Percentiles rank a stretch among this genome's conserved stretches.
phyloP scores from a whole-genome alignment of 2,888 invertebrate species.

The Campoplex capitator region DNA sequence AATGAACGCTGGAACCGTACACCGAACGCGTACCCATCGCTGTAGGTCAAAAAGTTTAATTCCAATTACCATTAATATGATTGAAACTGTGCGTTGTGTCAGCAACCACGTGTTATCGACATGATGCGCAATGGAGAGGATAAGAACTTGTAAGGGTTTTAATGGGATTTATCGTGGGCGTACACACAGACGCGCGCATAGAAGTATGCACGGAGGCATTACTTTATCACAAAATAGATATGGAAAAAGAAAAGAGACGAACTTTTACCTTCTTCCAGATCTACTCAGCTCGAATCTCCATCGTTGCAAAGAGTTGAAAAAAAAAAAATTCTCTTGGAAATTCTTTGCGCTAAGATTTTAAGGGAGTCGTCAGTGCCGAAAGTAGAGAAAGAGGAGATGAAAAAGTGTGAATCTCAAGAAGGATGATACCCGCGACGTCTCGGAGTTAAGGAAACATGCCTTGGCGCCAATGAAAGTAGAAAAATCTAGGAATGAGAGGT shows the following conservation, averaged over 20 bases:
- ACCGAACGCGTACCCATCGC: too few species aligned
- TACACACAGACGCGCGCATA: background rate
- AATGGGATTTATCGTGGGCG: background rate
- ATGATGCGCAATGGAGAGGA: background rate
- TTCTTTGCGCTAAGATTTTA: conserved; percentile 46
- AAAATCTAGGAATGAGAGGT: conserved; percentile 36
- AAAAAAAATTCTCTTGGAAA: conserved; percentile 10
- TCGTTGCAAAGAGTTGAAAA: background rate
- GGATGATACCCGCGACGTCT: conserved; percentile 22
- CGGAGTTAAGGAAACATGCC: conserved; percentile 36
- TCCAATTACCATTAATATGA: background rate
- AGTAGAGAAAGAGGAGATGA: background rate
- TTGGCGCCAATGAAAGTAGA: conserved; percentile 61
- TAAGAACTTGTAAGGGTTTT: background rate
- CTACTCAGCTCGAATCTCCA: background rate
- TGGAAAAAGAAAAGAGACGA: too few species aligned
- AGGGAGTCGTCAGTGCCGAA: conserved; percentile 35
- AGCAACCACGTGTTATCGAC: background rate
- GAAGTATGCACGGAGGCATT: background rate
- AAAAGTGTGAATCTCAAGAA: conserved; percentile 43
- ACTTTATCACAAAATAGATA: conserved; percentile 22
- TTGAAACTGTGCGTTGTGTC: too few species aligned
- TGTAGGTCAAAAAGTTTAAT: background rate
- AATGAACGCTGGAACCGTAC: too few species aligned
- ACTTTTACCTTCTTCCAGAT: conserved; percentile 3